Conservation (phyloP, 2,797 vertebrate species). For the Epinephelus malabaricus region DNA sequence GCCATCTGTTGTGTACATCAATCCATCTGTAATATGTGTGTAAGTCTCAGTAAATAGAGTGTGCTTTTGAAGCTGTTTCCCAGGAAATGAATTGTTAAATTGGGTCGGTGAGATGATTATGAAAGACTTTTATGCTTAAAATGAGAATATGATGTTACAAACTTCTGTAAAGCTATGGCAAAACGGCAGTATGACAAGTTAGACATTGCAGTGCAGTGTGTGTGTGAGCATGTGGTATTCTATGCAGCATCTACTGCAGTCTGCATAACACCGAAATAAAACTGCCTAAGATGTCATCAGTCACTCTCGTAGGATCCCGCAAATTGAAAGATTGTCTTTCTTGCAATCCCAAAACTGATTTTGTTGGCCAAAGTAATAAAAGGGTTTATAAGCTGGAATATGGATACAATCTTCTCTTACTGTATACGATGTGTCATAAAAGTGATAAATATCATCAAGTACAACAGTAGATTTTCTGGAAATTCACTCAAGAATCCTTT, state of each 20-base stretch:
- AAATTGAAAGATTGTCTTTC: constrained; percentile 14
- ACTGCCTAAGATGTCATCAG: constrained; percentile 4
- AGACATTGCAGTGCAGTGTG: neutral
- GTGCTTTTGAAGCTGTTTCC: neutral
- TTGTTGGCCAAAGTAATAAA: constrained; percentile 7
- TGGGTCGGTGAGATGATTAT: neutral
- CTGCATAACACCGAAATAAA: constrained; percentile 12
- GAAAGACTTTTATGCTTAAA: neutral
- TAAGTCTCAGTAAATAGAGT: constrained; percentile 1
- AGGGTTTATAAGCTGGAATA: constrained; percentile 27
- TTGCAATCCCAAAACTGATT: neutral
- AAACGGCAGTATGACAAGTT: neutral
- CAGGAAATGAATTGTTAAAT: neutral
- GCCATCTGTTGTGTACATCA: constrained; percentile 43
- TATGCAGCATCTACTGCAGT: neutral
- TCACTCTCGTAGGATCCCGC: neutral
- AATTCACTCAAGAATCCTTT: neutral
- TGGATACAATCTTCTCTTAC: neutral
- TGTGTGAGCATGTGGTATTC: neutral
- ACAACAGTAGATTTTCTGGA: neutral
- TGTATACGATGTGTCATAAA: neutral
- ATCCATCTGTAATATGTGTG: constrained; percentile 20
- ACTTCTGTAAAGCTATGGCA: neutral
- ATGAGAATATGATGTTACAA: neutral
- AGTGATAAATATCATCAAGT: neutral